Evolutionary conservation across 2,888 invertebrate genomes (phyloP).

Genomic region (Rambutsinella grinnellia): DNA sequence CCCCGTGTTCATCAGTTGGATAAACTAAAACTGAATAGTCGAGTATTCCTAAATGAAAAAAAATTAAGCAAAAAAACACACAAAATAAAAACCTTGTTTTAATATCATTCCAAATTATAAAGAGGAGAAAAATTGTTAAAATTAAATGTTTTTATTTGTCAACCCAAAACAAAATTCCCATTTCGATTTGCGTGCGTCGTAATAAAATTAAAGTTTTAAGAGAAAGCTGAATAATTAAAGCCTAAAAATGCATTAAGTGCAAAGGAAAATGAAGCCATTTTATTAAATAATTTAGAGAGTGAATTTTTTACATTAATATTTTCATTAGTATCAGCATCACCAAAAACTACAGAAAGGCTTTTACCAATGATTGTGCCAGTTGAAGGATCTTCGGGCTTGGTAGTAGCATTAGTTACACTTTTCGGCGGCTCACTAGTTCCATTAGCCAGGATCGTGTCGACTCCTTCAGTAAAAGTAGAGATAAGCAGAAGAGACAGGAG

Average conservation of each 20-base stretch:
- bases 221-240: no score
- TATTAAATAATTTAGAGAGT: no score
- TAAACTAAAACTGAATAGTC: constrained; percentile 81
- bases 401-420: constrained; percentile 43
- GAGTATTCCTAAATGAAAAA: constrained; percentile 75
- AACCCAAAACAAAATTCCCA: no score
- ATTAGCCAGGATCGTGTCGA: constrained; percentile 53
- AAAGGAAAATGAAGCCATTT: no score
- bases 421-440: constrained; percentile 54
- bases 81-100: constrained; percentile 54
- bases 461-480: constrained; percentile 37
- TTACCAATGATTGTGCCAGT: constrained; percentile 50
- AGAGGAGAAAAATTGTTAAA: not conserved
- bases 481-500: constrained; percentile 24
- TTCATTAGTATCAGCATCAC: no score
- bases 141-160: no score
- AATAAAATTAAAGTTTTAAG: no score
- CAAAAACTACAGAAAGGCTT: not conserved
- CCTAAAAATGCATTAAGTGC: no score
- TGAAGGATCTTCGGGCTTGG: constrained; percentile 48
- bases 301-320: no score
- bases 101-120: constrained; percentile 21
- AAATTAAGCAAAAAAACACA: constrained; percentile 65
- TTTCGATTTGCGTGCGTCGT: no score
- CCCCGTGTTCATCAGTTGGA: constrained; percentile 82